Conservation (phyloP, 2,113 vertebrate genomes). For the Sphyrna mokarran region DNA sequence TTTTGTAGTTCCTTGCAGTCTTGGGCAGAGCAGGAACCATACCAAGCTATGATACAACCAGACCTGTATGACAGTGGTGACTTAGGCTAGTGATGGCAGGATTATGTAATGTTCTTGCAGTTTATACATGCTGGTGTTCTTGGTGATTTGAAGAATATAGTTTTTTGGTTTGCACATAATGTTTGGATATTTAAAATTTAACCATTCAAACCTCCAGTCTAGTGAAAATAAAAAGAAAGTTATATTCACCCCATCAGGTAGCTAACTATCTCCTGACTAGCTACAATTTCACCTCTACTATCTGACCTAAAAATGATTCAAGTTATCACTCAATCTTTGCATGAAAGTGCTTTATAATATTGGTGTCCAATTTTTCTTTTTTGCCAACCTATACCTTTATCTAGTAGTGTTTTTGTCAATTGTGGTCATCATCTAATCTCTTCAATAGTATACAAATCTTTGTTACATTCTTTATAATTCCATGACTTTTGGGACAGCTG, state of each 20-base stretch:
- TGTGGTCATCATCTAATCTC: background rate
- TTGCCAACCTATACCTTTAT: background rate
- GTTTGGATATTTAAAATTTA: background rate
- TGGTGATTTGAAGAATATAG: background rate
- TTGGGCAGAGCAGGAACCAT: too few species aligned
- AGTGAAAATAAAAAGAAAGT: background rate
- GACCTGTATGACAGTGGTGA: background rate
- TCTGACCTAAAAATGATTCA: background rate
- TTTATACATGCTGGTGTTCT: background rate
- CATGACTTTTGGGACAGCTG: background rate
- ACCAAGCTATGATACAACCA: too few species aligned
- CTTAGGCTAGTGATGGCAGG: background rate
- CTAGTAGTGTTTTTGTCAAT: background rate
- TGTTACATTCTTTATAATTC: background rate
- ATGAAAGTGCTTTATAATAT: background rate
- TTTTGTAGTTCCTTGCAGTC: too few species aligned
- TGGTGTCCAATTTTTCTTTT: background rate
- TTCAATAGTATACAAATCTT: background rate
- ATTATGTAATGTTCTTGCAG: background rate
- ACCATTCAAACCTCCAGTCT: background rate
- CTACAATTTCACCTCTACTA: background rate
- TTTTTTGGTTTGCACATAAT: background rate
- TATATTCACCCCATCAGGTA: background rate
- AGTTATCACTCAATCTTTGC: background rate
- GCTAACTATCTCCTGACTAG: too few species aligned